phyloP scores from a whole-genome alignment of 2,113 vertebrate species.

The Montifringilla adamsi region DNA sequence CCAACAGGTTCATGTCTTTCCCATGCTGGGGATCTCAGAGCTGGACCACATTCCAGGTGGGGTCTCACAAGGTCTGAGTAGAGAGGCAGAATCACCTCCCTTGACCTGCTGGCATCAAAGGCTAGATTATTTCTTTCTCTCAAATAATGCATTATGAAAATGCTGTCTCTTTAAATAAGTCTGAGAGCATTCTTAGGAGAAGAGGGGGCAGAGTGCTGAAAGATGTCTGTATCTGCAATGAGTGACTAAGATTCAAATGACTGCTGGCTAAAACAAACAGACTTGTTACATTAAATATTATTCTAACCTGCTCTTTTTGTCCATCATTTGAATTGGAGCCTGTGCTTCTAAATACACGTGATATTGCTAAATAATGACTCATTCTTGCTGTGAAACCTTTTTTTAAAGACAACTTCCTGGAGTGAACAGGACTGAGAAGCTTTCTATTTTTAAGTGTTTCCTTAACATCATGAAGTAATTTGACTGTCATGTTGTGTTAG shows the following conservation, averaged over 20 bases:
- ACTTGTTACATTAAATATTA: not conserved
- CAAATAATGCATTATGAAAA: not conserved
- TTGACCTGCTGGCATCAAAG: not conserved
- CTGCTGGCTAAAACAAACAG: not conserved
- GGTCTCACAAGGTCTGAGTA: not conserved
- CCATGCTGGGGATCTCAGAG: not conserved
- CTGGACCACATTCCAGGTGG: not conserved
- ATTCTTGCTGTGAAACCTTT: not conserved
- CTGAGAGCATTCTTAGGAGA: not conserved
- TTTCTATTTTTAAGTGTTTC: constrained; percentile 34
- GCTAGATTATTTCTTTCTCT: not conserved
- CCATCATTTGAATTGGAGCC: not conserved
- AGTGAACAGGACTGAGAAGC: not conserved
- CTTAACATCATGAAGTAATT: constrained; percentile 1
- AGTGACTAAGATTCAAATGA: not conserved
- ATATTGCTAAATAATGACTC: not conserved
- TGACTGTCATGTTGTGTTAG: not conserved
- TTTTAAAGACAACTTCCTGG: not conserved
- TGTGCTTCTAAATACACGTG: not conserved
- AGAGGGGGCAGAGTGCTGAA: not conserved
- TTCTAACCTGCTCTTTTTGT: not conserved
- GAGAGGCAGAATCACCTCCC: not conserved
- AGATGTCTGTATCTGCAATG: not conserved
- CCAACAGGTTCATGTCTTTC: not conserved
- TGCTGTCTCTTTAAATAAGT: not conserved